Base-by-base conservation (phyloP, 2,888 invertebrate genomes). In the Limnephilus marmoratus region DNA sequence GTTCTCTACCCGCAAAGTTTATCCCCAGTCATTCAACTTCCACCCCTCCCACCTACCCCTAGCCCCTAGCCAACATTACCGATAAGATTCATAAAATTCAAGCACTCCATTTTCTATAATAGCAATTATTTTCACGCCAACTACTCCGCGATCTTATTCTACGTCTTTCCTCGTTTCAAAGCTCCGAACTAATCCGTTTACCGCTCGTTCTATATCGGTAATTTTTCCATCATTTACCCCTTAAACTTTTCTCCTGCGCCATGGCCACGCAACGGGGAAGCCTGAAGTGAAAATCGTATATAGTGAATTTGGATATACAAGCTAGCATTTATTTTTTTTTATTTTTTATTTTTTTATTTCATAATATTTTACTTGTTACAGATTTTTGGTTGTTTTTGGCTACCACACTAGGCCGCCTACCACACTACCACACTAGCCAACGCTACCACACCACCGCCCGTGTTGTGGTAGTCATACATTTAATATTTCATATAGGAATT, bases 221-320 rank as follows among this genome's bases (percentile, higher is more conserved):
- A 86, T 86, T 86, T 86, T 86, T 86, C 86, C 86, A 86, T 86
- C 86, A 86, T 86, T 86, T 86, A 86, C 86, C 86, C 45, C 29
- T 24, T 41, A 41, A 86, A 45, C 86, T 86, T 86, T 45, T 29
- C 29, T 45, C 86, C 29, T 24, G 37, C 29, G 49, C 86, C 45
- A 49, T 49, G 7, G 24, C 45, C 49, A n/a, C 86, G 45, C 37
- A 49, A n/a, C 49, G 45, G 45, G 37, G 15, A 86, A 86, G n/a
- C 85, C 85, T 45, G 45, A 85, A 41, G 12, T 18, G 41, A 85
- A 85, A 85, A 85, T 85, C 9, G 45, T 13, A n/a, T 29, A 41
- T 29, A 85, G 45, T 85, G 24, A 85, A 85, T 85, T 85, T 85
- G 45, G 37, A 37, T 37, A 37, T 37, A 31, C 31, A 31, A 31